These are phyloP conservation scores for Phallusia fumigata DNA, from an alignment of 23 tunicate species.

Conservation along the genomic window DNA sequence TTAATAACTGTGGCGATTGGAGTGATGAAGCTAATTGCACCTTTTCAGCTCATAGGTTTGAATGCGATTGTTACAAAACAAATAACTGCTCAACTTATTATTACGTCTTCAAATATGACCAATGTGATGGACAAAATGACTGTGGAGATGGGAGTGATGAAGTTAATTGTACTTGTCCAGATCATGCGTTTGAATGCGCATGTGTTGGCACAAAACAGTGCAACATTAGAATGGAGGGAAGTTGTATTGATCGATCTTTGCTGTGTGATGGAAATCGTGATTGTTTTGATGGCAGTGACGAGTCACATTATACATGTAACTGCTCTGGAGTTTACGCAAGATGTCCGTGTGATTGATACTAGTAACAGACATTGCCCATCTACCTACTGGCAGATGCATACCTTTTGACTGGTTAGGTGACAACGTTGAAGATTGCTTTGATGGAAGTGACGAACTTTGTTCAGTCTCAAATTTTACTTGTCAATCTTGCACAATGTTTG, in stretches of 20 bases:
- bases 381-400: neutral
- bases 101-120: too few relatives aligned
- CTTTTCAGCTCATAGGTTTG: too few relatives aligned
- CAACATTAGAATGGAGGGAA: neutral
- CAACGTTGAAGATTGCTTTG: neutral
- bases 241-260: neutral
- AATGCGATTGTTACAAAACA: too few relatives aligned
- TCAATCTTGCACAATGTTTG: neutral
- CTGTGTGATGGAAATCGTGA: neutral
- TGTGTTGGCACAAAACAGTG: neutral
- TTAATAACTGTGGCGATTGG: too few relatives aligned
- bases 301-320: neutral
- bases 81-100: too few relatives aligned
- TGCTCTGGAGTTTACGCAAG: neutral
- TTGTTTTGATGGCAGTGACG: neutral
- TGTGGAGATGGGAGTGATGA: too few relatives aligned
- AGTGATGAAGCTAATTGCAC: too few relatives aligned
- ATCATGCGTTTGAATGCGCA: neutral
- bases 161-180: constrained; percentile 2
- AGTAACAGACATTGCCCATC: too few relatives aligned
- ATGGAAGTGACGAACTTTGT: neutral
- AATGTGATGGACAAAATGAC: too few relatives aligned
- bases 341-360: neutral
- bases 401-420: neutral
- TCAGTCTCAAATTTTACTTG: neutral